Conservation (phyloP, 2,113 vertebrate genomes). For the Pseudopipra pipra region DNA sequence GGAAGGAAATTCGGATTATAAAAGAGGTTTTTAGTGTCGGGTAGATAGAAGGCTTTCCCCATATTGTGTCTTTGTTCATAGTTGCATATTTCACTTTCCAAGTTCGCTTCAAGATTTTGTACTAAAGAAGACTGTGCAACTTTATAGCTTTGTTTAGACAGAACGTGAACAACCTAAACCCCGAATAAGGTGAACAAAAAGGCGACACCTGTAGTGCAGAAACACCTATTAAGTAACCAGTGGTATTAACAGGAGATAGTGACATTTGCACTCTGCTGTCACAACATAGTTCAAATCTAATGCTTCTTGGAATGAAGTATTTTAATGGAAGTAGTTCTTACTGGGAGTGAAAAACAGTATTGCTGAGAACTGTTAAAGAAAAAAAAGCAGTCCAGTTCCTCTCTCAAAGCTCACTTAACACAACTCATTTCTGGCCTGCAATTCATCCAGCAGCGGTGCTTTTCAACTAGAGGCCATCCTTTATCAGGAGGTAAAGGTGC, state of each 20-base stretch:
- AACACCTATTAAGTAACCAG: neutral
- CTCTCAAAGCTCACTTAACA: neutral
- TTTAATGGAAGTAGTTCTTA: neutral
- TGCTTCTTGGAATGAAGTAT: neutral
- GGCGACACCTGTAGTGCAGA: neutral
- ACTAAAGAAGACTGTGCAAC: conserved; percentile 8
- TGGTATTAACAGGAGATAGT: neutral
- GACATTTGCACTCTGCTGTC: neutral
- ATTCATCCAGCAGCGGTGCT: neutral
- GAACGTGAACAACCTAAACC: neutral
- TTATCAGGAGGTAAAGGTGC: neutral
- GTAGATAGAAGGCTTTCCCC: conserved; percentile 24
- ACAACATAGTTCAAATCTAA: neutral
- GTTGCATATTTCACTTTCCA: conserved; percentile 13
- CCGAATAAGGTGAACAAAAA: neutral
- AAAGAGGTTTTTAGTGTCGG: neutral
- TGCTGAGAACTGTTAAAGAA: neutral
- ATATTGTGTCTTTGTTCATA: neutral
- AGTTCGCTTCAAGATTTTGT: conserved; percentile 24
- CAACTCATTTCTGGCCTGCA: neutral
- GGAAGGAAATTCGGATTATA: neutral
- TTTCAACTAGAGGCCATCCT: neutral
- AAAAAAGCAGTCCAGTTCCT: neutral
- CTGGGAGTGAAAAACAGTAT: neutral
- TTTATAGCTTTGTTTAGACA: conserved; percentile 13